Evolutionary conservation across 2,113 vertebrate species (phyloP).

Genomic region (Bubo scandiacus): DNA sequence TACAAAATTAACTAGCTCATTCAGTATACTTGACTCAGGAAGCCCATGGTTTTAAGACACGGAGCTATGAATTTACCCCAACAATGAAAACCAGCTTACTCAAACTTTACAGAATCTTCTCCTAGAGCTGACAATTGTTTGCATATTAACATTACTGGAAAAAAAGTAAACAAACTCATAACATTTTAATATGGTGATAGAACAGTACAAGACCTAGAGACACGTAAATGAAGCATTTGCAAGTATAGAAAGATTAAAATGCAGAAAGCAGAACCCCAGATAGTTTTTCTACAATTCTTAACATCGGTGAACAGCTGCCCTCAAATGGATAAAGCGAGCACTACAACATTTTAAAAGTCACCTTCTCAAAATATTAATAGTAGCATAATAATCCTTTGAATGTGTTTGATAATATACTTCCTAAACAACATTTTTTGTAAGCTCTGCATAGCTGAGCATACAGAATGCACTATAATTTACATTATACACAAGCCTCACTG

Average conservation of each 20-base stretch:
- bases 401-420: background rate
- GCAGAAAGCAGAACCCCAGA: background rate
- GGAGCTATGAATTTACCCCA: background rate
- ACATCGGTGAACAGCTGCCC: slow-evolving; percentile 63
- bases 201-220: background rate
- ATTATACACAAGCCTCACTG: background rate
- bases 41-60: background rate
- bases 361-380: background rate
- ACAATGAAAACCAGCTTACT: background rate
- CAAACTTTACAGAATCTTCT: background rate
- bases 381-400: background rate
- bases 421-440: background rate
- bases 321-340: slow-evolving; percentile 65
- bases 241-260: background rate
- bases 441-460: background rate
- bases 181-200: background rate
- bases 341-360: slow-evolving; percentile 31
- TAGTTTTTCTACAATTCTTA: background rate
- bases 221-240: background rate
- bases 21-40: background rate
- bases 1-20: background rate
- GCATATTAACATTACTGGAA: background rate
- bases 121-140: background rate
- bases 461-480: background rate
- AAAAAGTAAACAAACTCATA: background rate